Evolutionary conservation across 2,797 vertebrate genomes (phyloP), one percentile per base, ranked within the genome.

Genomic region (Calcarius lapponicus): DNA sequence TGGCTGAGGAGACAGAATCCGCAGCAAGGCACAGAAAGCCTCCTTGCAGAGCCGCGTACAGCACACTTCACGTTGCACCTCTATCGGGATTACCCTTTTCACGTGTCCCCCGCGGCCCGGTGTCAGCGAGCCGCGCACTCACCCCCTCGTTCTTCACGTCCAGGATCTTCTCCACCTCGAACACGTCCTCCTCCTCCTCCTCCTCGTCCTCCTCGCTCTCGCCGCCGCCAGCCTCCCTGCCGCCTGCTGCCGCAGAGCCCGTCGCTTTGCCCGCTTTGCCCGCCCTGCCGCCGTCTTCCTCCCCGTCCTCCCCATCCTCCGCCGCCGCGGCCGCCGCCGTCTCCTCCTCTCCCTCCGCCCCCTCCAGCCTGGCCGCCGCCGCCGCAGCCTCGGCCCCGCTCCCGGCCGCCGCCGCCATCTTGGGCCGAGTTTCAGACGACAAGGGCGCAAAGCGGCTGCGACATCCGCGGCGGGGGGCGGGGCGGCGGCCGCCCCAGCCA

Each of bases 111-210:
- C 14, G 20, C 21, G 32, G 62, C n/a, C 28, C 24, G 13, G 14
- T 0, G 6, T 0, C 1, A 8, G 22, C 5, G 34, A 18, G 4
- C 2, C 5, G 34, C 25, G 19, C 83, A 87, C 98, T 97, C 97
- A 99, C 99, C 98, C 98, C 99, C 58, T 99, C 98, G 34, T 97
- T 98, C 80, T 99, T 99, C 98, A 99, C 97, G 97, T 99, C 99
- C 92, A 99, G 98, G 97, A 99, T 99, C 97, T 98, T 97, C 97
- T 99, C 99, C 98, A 99, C 99, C 94, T 99, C 99, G 96, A 99
- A 99, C 25, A 98, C 98, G 64, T 99, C 98, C 73, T 98, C 98
- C 57, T 13, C 58, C 45, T 98, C 99, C 17, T 99, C 99, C 62
- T 99, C 99, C 25, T 98, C 98, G 42, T 99, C 99, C 42, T 98